Conservation (phyloP, 2,888 invertebrate genomes). For the Oegoconia quadripuncta region DNA sequence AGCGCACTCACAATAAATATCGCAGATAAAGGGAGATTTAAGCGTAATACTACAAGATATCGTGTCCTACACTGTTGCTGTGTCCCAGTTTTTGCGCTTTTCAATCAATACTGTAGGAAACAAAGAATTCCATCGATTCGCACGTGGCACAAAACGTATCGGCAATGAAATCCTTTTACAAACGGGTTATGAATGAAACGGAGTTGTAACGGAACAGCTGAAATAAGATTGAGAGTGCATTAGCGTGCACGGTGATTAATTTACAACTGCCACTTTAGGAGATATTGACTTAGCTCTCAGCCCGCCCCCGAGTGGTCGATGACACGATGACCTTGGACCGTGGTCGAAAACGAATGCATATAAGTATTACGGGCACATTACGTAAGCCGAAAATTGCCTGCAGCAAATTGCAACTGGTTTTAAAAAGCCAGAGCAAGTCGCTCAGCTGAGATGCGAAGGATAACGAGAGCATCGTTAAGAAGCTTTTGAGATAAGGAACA, state of each 20-base stretch:
- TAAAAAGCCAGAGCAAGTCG: conserved; percentile 39
- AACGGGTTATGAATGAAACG: conserved; percentile 48
- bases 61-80: conserved; percentile 48
- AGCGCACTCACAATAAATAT: conserved; percentile 69
- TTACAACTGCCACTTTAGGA: conserved; percentile 60
- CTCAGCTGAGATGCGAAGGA: conserved; percentile 47
- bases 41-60: conserved; percentile 57
- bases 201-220: conserved; percentile 40
- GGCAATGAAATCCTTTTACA: not conserved
- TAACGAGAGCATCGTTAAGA: conserved; percentile 25
- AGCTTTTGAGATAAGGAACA: conserved; percentile 27
- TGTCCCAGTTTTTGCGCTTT: conserved; percentile 38
- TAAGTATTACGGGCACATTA: conserved; percentile 31
- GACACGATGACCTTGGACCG: conserved; percentile 48
- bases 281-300: conserved; percentile 56
- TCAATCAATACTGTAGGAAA: conserved; percentile 35
- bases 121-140: conserved; percentile 4
- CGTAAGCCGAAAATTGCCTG: conserved; percentile 54
- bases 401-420: conserved; percentile 65
- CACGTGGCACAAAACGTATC: conserved; percentile 3
- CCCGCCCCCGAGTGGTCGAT: conserved; percentile 53
- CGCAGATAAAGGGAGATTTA: conserved; percentile 62
- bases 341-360: conserved; percentile 55
- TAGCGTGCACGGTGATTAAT: conserved; percentile 59
- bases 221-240: conserved; percentile 71